A percentile compares a stretch with the other conserved stretches of the same genome.
These are phyloP conservation scores for Ctenoplectra terminalis DNA, from an alignment of 1,140 invertebrate genomes.

Conservation along the genomic window DNA sequence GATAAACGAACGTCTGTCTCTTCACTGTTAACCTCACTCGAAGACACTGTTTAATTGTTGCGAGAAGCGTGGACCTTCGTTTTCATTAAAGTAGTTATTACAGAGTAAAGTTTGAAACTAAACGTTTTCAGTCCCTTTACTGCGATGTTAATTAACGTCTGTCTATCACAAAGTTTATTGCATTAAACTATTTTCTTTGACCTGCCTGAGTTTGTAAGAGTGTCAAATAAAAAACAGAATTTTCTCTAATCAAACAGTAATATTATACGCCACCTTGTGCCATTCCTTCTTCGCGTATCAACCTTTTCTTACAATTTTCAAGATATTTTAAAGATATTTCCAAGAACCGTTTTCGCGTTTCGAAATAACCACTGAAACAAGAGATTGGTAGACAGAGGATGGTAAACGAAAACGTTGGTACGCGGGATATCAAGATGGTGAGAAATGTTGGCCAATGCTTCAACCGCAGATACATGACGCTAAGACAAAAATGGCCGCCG, in stretches of 20 bases:
- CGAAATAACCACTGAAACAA: not conserved
- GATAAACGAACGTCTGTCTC: conserved; percentile 28
- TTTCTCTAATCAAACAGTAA: not conserved
- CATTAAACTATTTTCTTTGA: no score
- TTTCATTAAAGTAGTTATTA: not conserved
- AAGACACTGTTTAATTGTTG: conserved; percentile 13
- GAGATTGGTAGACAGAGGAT: not conserved
- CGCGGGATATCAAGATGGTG: not conserved
- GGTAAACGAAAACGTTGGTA: conserved; percentile 30
- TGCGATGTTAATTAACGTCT: no score
- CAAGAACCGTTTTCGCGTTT: not conserved
- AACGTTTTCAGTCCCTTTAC: not conserved
- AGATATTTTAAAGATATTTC: no score
- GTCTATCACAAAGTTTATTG: not conserved
- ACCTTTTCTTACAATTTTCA: no score
- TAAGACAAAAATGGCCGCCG: conserved; percentile 6
- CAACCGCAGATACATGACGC: not conserved
- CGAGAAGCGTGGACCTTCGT: not conserved
- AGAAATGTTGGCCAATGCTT: conserved; percentile 30
- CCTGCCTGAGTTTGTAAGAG: no score
- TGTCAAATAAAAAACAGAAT: not conserved
- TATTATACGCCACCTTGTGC: not conserved
- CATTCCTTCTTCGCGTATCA: not conserved
- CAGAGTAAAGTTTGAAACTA: not conserved
- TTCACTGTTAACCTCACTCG: not conserved